Conservation (phyloP, 2,797 vertebrate genomes). For the Crocidura indochinensis region DNA sequence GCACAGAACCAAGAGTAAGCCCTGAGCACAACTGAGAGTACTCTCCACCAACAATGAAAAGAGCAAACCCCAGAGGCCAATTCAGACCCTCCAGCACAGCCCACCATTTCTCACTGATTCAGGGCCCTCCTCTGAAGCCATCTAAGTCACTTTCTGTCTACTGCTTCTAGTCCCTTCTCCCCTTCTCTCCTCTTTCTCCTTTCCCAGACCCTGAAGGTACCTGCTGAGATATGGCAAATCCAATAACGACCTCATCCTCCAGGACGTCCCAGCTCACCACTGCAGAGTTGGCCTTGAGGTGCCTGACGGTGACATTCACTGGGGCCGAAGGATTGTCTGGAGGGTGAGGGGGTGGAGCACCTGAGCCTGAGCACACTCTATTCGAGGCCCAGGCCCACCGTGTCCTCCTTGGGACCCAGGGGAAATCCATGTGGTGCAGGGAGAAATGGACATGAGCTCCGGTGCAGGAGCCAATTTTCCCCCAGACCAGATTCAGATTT, state of each 20-base stretch:
- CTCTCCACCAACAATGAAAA: neutral
- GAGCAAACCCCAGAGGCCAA: neutral
- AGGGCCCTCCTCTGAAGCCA: neutral
- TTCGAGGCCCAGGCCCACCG: neutral
- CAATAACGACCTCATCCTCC: slow-evolving; percentile 97
- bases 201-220: slow-evolving; percentile 85
- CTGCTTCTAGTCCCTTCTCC: neutral
- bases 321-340: slow-evolving; percentile 96
- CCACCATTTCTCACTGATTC: neutral
- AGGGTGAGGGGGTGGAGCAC: slow-evolving; percentile 83
- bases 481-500: neutral
- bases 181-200: neutral
- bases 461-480: neutral
- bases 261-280: slow-evolving; percentile 97
- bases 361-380: slow-evolving; percentile 56
- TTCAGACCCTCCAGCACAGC: neutral
- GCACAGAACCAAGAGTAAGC: neutral
- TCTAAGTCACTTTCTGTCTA: neutral
- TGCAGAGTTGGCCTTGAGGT: slow-evolving; percentile 96
- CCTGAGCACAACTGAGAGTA: neutral
- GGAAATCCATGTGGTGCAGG: slow-evolving; percentile 27
- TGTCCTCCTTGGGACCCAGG: neutral
- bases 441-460: neutral
- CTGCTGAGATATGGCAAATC: slow-evolving; percentile 98
- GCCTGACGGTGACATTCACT: slow-evolving; percentile 97